Conservation (phyloP, 2,888 invertebrate species). For the Gandaritis pyraliata region DNA sequence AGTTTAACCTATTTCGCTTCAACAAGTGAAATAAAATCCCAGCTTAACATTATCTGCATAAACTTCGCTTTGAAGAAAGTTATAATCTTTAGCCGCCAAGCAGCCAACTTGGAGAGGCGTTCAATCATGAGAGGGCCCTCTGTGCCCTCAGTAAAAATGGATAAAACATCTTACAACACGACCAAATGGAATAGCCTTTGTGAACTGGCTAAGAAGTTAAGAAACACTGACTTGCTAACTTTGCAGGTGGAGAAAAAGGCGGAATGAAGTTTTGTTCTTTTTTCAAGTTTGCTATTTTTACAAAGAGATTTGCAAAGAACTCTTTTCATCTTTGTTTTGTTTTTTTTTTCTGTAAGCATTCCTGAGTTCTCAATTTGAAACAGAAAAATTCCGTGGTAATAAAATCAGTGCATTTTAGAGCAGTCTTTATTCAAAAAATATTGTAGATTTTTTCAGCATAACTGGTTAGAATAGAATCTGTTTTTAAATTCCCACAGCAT, state of each 20-base stretch:
- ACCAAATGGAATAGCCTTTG: slow-evolving; percentile 51
- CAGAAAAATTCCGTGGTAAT: no score
- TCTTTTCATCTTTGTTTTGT: not conserved
- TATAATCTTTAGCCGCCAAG: slow-evolving; percentile 52
- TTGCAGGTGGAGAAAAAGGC: slow-evolving; percentile 37
- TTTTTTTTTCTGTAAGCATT: not conserved
- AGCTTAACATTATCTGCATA: slow-evolving; percentile 51
- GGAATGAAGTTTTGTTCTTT: slow-evolving; percentile 26
- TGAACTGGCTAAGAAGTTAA: slow-evolving; percentile 38
- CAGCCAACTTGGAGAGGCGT: slow-evolving; percentile 46
- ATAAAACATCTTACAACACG: slow-evolving; percentile 53
- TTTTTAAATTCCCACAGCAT: no score
- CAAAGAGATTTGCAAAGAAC: not conserved
- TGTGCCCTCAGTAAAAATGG: slow-evolving; percentile 49
- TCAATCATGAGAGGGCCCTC: slow-evolving; percentile 55
- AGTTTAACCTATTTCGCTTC: slow-evolving; percentile 39
- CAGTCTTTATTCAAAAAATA: no score
- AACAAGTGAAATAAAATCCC: slow-evolving; percentile 47
- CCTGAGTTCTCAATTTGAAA: no score
- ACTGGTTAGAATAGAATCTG: no score
- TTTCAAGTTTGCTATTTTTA: slow-evolving; percentile 19
- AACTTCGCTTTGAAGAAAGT: slow-evolving; percentile 57
- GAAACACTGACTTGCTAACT: slow-evolving; percentile 49
- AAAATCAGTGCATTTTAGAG: no score
- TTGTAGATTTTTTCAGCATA: no score